Evolutionary conservation across 2,797 vertebrate species (phyloP), one percentile per base, ranked within the genome.

Genomic region (Mallotus villosus): DNA sequence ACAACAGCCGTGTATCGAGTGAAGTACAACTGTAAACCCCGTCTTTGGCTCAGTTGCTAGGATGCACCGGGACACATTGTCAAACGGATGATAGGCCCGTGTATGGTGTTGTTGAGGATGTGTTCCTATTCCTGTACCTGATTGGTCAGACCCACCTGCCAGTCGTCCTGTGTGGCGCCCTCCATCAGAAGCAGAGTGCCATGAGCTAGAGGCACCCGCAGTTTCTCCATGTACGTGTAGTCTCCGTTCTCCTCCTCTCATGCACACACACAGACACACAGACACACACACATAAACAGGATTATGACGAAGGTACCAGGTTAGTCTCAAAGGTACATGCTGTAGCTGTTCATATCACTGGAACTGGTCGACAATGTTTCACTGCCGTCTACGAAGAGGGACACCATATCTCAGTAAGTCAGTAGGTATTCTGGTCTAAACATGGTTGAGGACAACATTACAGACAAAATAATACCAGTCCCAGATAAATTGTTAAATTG

Each of bases 171-270:
- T 0, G 94, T 96, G 8, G 95, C 94, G 76, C 96, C 97, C 66
- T 96, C 95, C 97, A 99, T 98, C 64, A 98, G 46, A 74, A 99
- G 81, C 67, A 99, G 92, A 16, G 94, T 94, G 32, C 97, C 97
- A 0, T 97, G 97, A 76, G 85, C 90, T 73, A 99, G 88, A 5
- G 96, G 96, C 68, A 99, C 90, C 67, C 83, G 94, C 19, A 97
- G 72, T 69, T 84, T 92, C 74, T 97, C 94, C 66, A 94, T 88
- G 0, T 96, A 97, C 0, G 94, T 97, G 86, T 92, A 98, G 81
- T 98, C 96, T 8, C 94, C 94, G 0, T 91, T 86, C 32, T 97
- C 96, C 74, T 95, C 96, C 97, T 99, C 74, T 60, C 27, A 77
- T 25, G 71, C 58, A 77, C 9, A 75, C 21, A 66, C 24, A 32